A percentile compares a stretch with the other conserved stretches of the same genome.
phyloP scores from a whole-genome alignment of 2,797 vertebrate species.

The Champsocephalus esox region DNA sequence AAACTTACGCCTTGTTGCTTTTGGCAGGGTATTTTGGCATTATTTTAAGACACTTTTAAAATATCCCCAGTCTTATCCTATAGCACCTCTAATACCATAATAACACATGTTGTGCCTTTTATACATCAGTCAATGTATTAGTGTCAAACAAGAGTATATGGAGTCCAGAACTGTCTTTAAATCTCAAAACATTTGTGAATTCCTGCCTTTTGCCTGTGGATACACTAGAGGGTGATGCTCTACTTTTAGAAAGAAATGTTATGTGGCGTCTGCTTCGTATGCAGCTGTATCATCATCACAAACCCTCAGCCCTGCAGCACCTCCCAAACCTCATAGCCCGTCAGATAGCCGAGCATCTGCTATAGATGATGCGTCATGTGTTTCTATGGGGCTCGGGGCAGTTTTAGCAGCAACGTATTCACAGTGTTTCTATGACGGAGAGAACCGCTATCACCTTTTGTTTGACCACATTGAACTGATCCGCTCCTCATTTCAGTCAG shows the following conservation, averaged over 20 bases:
- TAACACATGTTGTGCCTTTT: constrained; percentile 4
- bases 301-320: constrained; percentile 46
- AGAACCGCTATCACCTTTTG: neutral
- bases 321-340: constrained; percentile 51
- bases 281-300: constrained; percentile 44
- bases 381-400: constrained; percentile 55
- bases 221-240: constrained; percentile 68
- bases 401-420: constrained; percentile 23
- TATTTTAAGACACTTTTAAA: neutral
- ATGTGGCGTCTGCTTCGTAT: constrained; percentile 39
- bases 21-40: neutral
- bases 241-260: constrained; percentile 16
- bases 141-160: neutral
- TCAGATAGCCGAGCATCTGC: constrained; percentile 59
- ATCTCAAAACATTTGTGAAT: neutral
- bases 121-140: neutral
- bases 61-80: neutral
- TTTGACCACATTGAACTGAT: constrained; percentile 9
- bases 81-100: constrained; percentile 1
- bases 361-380: constrained; percentile 62
- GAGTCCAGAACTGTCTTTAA: neutral
- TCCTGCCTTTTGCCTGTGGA: constrained; percentile 9
- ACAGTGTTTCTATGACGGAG: neutral
- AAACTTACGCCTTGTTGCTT: neutral
- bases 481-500: neutral